These are phyloP conservation scores for Microctonus aethiopoides DNA, from an alignment of 2,888 invertebrate species.

Conservation along the genomic window DNA sequence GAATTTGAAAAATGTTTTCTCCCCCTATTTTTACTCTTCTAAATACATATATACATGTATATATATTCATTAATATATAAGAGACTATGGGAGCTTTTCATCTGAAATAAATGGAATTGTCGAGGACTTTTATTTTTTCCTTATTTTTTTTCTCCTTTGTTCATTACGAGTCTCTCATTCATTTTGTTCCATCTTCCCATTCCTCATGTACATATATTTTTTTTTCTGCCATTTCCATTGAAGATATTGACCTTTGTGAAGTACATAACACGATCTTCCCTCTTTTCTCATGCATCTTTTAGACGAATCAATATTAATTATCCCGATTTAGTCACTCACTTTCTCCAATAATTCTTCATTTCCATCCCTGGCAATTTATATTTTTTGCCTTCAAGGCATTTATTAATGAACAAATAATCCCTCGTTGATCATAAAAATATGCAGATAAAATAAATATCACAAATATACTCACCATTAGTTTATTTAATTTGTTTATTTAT, in stretches of 20 bases:
- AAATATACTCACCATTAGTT: not conserved
- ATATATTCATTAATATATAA: too few relatives aligned
- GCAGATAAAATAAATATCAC: not conserved
- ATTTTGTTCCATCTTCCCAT: not conserved
- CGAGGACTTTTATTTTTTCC: not conserved
- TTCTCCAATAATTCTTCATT: not conserved
- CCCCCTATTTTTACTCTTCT: not conserved
- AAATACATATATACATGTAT: slow-evolving; percentile 13
- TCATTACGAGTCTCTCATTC: slow-evolving; percentile 20
- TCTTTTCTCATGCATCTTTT: not conserved
- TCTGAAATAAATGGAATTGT: slow-evolving; percentile 29
- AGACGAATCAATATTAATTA: slow-evolving; percentile 25
- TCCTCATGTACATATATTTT: not conserved
- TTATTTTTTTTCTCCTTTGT: slow-evolving; percentile 1
- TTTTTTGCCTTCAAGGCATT: too few relatives aligned
- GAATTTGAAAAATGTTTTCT: slow-evolving; percentile 37
- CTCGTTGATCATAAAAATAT: not conserved
- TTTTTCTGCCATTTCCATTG: not conserved
- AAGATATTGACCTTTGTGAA: not conserved
- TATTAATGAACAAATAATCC: too few relatives aligned
- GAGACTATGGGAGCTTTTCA: slow-evolving; percentile 26
- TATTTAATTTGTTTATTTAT: not conserved
- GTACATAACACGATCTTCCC: not conserved
- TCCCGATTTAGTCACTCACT: not conserved
- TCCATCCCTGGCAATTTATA: not conserved